Base-by-base conservation (phyloP, 2,113 vertebrate genomes). In the Hippoglossus stenolepis region DNA sequence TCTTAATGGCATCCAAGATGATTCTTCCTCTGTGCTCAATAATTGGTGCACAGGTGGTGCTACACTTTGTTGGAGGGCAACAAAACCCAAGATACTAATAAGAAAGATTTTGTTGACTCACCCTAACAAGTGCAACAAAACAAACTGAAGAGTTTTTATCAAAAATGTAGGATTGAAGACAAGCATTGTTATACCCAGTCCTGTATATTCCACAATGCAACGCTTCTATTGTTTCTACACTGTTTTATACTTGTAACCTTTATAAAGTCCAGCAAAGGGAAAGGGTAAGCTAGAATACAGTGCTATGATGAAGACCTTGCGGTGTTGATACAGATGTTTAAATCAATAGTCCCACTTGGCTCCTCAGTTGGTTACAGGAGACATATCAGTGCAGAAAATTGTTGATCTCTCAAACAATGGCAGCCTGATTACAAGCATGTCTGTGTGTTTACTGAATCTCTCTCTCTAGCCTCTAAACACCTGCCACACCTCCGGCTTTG, bases 371-470 rank as follows among this genome's bases (percentile, higher is more conserved):
- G 24, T 5, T 23, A 57, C 0, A 43, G 56, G 60, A 5, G 24
- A 24, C 20, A 20, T 40, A 70, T 76, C 28, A 23, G 54, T 4
- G 2, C 31, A 53, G 51, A 53, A n/a, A 53, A 73, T 82, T 69
- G 69, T 88, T 3, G 17, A 6, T 51, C 82, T 66, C 49, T 66
- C 18, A 15, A 15, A 89, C 78, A 89, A 89, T 81, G 49, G 80
- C 67, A 65, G 40, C 40, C 68, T 88, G 85, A 88, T 87, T 89
- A 73, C 45, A 38, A 60, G 54, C 43, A 69, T 35, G n/a, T 68
- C 24, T 75, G 12, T 2, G 2, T 78, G 38, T 77, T 82, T 79
- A 60, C 58, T 79, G 53, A 35, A 57, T 21, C 64, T 53, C 14
- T 15, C 15, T 47, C 15, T 49, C 45, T 49, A 5, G 15, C 15